Conservation (phyloP, 2,797 vertebrate species). For the Hydrocynus forskahlii region DNA sequence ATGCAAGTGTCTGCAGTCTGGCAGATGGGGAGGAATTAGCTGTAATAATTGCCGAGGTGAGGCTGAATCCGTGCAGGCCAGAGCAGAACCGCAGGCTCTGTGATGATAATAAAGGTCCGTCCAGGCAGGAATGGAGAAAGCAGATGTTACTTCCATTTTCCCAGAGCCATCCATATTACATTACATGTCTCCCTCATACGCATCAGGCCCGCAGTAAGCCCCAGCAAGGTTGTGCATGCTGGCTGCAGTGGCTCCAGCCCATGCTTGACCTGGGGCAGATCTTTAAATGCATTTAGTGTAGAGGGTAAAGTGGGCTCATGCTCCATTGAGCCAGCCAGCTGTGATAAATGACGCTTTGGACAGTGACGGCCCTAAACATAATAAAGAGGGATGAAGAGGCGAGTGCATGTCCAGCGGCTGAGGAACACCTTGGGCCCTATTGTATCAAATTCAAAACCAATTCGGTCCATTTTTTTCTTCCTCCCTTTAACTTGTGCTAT, state of each 20-base stretch:
- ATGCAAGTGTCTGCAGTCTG: constrained; percentile 29
- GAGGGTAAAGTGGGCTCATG: constrained; percentile 31
- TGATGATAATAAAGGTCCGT: constrained; percentile 33
- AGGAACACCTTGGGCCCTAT: not conserved
- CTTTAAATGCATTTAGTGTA: constrained; percentile 35
- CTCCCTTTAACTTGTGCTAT: constrained; percentile 25
- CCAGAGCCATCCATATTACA: constrained; percentile 37
- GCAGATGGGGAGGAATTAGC: constrained; percentile 23
- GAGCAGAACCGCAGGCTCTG: constrained; percentile 28
- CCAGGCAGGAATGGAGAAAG: constrained; percentile 13
- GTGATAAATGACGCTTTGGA: constrained; percentile 17
- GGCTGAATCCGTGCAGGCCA: constrained; percentile 7
- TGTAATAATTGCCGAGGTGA: constrained; percentile 30
- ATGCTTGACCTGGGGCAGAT: constrained; percentile 23
- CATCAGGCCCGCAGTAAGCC: constrained; percentile 19
- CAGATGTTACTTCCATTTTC: constrained; percentile 22
- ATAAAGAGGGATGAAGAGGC: constrained; percentile 7
- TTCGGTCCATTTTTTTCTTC: constrained; percentile 27
- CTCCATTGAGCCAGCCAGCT: constrained; percentile 23
- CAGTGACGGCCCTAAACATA: constrained; percentile 31
- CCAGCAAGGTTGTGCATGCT: constrained; percentile 7
- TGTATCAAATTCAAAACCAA: constrained; percentile 38
- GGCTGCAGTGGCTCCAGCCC: constrained; percentile 22
- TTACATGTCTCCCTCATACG: constrained; percentile 18
- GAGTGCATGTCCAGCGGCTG: not conserved